Evolutionary conservation across 2,888 invertebrate species (phyloP).

Genomic region (Nephrotoma guestfalica): DNA sequence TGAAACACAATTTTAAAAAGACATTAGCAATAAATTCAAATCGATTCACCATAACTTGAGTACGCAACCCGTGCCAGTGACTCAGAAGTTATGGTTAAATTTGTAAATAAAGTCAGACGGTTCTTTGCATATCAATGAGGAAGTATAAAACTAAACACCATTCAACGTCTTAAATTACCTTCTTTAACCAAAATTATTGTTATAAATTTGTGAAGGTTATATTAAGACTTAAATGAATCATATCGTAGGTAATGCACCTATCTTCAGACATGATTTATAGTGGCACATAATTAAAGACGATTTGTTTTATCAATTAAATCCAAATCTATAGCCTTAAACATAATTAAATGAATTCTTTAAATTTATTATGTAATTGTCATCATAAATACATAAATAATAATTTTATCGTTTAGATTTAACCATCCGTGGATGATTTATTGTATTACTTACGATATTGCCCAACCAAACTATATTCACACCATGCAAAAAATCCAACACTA

Average conservation of each 20-base stretch:
- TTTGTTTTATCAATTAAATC: background rate
- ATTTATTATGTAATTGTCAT: background rate
- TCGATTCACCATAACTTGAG: background rate
- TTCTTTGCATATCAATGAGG: background rate
- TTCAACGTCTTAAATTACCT: background rate
- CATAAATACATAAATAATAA: background rate
- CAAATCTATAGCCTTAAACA: background rate
- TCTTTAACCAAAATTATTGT: background rate
- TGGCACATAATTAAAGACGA: too few species aligned
- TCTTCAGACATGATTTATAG: too few species aligned
- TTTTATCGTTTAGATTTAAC: background rate
- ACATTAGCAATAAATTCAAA: background rate
- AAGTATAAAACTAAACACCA: background rate
- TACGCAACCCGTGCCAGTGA: background rate
- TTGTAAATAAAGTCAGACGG: background rate
- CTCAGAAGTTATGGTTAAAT: background rate
- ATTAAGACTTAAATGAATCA: background rate
- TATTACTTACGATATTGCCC: background rate
- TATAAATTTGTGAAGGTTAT: background rate
- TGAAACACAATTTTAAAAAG: background rate
- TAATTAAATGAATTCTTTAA: background rate
- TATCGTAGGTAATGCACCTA: background rate
- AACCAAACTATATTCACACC: background rate
- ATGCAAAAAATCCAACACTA: background rate
- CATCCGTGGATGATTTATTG: background rate